These are phyloP conservation scores for Dermatophagoides farinae DNA, from an alignment of 1,140 invertebrate species.

Conservation along the genomic window DNA sequence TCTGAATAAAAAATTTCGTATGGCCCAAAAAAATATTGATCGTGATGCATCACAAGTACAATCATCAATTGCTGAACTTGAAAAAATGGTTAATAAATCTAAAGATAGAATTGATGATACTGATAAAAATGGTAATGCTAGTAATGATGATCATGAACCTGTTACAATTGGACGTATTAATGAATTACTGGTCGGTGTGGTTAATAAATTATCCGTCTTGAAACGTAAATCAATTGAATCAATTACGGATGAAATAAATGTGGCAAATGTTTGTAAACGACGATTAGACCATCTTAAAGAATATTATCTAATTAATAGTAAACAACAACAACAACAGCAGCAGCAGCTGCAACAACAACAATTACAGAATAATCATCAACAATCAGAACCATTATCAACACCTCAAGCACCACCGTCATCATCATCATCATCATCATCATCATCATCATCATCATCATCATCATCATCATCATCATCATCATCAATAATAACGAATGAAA, in stretches of 20 bases:
- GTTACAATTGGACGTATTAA: constrained; percentile 42
- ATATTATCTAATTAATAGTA: constrained; percentile 35
- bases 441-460: too few relatives aligned
- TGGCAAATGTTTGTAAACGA: constrained; percentile 60
- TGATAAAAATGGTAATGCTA: too few relatives aligned
- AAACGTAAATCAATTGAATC: constrained; percentile 86
- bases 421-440: too few relatives aligned
- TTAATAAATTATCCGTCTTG: constrained; percentile 66
- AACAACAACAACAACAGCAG: not conserved
- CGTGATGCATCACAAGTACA: constrained; percentile 74
- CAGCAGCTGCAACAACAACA: constrained; percentile 18
- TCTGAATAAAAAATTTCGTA: constrained; percentile 88
- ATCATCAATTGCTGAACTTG: constrained; percentile 52
- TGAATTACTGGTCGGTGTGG: constrained; percentile 56
- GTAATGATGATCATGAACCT: not conserved
- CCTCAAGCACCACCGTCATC: too few relatives aligned
- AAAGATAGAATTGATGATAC: not conserved
- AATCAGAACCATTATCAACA: too few relatives aligned
- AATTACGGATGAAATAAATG: constrained; percentile 68
- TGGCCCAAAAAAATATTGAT: constrained; percentile 79
- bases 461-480: too few relatives aligned
- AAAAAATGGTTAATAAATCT: constrained; percentile 39
- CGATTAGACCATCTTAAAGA: constrained; percentile 74
- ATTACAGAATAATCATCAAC: too few relatives aligned
- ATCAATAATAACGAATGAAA: constrained; percentile 32